phyloP scores from a whole-genome alignment of 2,888 invertebrate genomes.

The Mamestra brassicae region DNA sequence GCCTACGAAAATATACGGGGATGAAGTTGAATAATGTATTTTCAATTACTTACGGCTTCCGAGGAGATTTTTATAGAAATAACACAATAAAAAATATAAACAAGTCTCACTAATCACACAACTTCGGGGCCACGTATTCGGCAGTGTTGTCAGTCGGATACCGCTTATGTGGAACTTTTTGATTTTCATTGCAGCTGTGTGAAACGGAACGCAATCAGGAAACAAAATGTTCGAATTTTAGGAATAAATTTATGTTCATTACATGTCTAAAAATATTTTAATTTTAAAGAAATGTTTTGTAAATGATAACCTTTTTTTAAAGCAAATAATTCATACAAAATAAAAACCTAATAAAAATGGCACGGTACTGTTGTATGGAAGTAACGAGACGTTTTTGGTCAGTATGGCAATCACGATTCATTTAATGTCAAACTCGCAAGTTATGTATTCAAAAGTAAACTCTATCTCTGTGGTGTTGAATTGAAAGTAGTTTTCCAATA shows the following conservation, averaged over 20 bases:
- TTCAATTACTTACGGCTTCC: slow-evolving; percentile 83
- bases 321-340: fast-evolving
- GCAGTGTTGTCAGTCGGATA: slow-evolving; percentile 85
- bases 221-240: not conserved
- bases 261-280: not conserved
- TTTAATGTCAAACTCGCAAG: slow-evolving; percentile 61
- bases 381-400: slow-evolving; percentile 60
- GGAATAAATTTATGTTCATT: fast-evolving
- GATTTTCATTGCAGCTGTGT: slow-evolving; percentile 69
- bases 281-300: too few species aligned
- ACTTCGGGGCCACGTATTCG: slow-evolving; percentile 89
- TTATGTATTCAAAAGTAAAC: slow-evolving; percentile 33
- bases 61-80: slow-evolving; percentile 77
- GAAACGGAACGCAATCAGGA: slow-evolving; percentile 70
- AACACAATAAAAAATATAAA: slow-evolving; percentile 88
- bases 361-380: not conserved
- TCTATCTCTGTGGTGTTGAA: slow-evolving; percentile 17
- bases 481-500: slow-evolving; percentile 7
- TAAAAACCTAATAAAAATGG: slow-evolving; percentile 33
- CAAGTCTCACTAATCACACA: slow-evolving; percentile 83
- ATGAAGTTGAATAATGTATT: slow-evolving; percentile 51
- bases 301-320: not conserved
- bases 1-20: slow-evolving; percentile 50
- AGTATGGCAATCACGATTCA: slow-evolving; percentile 69
- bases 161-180: slow-evolving; percentile 90